These are phyloP conservation scores for Mantis religiosa DNA, from an alignment of 2,888 invertebrate species.

Conservation along the genomic window DNA sequence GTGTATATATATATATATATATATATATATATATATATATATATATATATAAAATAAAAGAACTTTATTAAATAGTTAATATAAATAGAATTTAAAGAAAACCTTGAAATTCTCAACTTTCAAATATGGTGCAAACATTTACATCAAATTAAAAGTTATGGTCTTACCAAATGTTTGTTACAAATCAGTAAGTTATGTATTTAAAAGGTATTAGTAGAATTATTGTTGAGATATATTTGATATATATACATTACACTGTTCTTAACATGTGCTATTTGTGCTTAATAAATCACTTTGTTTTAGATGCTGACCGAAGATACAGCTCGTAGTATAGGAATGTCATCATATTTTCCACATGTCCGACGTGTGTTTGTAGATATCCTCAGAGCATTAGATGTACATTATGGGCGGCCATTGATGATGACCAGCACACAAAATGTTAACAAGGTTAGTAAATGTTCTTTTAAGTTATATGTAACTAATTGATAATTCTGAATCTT, in stretches of 20 bases:
- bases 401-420: constrained; percentile 95
- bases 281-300: background rate
- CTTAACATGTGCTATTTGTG: background rate
- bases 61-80: too few species aligned
- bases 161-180: background rate
- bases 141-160: background rate
- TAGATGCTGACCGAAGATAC: constrained; percentile 91
- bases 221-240: background rate
- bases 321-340: constrained; percentile 94
- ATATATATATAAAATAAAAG: too few species aligned
- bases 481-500: too few species aligned
- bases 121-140: background rate
- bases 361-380: constrained; percentile 94
- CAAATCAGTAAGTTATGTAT: background rate
- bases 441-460: constrained; percentile 59
- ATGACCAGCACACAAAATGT: constrained; percentile 94
- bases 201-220: background rate
- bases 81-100: too few species aligned
- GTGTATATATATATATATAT: too few species aligned
- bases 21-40: too few species aligned
- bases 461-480: background rate
- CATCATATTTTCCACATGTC: constrained; percentile 93
- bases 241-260: background rate
- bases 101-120: too few species aligned
- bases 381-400: constrained; percentile 85